Base-by-base conservation (phyloP, 2,113 vertebrate species). In the Dromiciops gliroides region DNA sequence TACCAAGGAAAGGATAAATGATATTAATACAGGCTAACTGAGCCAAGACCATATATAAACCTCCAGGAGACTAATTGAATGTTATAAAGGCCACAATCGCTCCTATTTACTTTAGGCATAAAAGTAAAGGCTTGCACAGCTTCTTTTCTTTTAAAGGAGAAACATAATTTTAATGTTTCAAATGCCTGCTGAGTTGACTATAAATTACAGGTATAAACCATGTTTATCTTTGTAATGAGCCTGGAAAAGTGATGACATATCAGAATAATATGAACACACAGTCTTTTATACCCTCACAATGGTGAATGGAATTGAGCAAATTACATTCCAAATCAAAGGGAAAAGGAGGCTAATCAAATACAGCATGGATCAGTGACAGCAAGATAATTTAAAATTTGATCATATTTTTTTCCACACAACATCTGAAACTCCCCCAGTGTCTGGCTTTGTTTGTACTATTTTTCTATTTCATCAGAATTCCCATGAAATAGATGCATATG, bases 151-250 rank as follows among this genome's bases (percentile, higher is more conserved):
- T 95, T 89, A 90, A 96, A 75, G 89, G n/a, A 96, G 90, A 49
- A 92, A 89, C 23, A 60, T 53, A 90, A 83, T n/a, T 94, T 91
- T 94, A 94, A 92, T 96, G 95, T 90, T 94, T 96, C 90, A 93
- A 96, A 96, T 93, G 88, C 91, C 95, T 94, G 48, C 91, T 96
- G 95, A 93, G 90, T 92, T 93, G 89, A 93, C 94, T 75, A 37
- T 90, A 90, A 95, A 50, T 95, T 51, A 94, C 52, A 94, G 51
- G 47, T 95, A 94, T 90, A 95, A 92, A 90, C 8, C n/a, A 48
- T 96, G 92, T 95, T 95, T 98, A 91, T 91, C 93, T 96, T 97
- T 48, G 93, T 94, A 95, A 94, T 94, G 95, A 96, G 48, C 92
- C 92, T 75, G 89, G n/a, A n/a, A 95, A 96, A 93, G 93, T 92